Conservation (phyloP, 2,888 invertebrate species). For the Drosophila atroscutellata region DNA sequence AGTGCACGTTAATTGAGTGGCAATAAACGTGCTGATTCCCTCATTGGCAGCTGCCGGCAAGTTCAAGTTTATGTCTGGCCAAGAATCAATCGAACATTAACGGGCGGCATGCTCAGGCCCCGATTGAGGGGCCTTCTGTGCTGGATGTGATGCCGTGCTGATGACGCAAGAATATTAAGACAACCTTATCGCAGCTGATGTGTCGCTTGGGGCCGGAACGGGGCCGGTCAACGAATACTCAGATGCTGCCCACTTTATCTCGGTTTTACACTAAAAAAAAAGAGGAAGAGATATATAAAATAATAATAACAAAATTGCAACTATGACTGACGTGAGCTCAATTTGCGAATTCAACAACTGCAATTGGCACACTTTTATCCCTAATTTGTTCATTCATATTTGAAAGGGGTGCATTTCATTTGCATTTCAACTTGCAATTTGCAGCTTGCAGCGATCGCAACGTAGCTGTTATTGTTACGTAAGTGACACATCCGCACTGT, state of each 20-base stretch:
- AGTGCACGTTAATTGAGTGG: background rate
- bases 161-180: conserved; percentile 56
- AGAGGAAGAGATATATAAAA: no score
- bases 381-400: background rate
- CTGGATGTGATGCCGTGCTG: conserved; percentile 44
- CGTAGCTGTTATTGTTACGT: conserved; percentile 20
- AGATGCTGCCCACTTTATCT: conserved; percentile 63
- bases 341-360: conserved; percentile 56
- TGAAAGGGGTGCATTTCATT: conserved; percentile 40
- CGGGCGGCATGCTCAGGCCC: conserved; percentile 75
- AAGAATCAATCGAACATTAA: conserved; percentile 18
- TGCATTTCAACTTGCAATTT: conserved; percentile 6
- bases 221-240: conserved; percentile 53
- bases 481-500: conserved; percentile 1
- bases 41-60: conserved; percentile 15
- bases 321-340: conserved; percentile 59
- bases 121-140: conserved; percentile 62
- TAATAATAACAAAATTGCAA: conserved; percentile 15
- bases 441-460: background rate
- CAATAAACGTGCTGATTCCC: background rate
- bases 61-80: conserved; percentile 49
- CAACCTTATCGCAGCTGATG: conserved; percentile 62
- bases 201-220: conserved; percentile 42
- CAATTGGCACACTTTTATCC: conserved; percentile 2
- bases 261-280: conserved; percentile 60